These are phyloP conservation scores for Phthorimaea operculella DNA, from an alignment of 1,140 invertebrate genomes.

Conservation along the genomic window DNA sequence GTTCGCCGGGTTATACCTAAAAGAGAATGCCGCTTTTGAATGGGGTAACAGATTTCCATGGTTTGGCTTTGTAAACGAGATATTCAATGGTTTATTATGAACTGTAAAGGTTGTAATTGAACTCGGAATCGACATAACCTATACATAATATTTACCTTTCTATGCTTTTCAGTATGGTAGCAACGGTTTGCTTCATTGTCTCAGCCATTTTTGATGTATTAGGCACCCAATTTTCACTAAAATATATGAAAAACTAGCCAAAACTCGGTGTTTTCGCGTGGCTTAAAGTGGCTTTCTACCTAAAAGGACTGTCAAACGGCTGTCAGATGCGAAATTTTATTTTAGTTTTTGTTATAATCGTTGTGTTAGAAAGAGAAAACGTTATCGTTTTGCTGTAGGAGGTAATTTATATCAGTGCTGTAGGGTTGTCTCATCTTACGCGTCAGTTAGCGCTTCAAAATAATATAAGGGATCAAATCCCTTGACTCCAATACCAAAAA, in stretches of 20 bases:
- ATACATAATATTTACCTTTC: slow-evolving; percentile 72
- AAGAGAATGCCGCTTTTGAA: neutral
- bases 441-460: no score
- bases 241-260: no score
- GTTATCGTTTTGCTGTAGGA: no score
- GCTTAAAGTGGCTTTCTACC: neutral
- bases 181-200: slow-evolving; percentile 80
- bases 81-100: slow-evolving; percentile 3
- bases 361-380: no score
- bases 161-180: slow-evolving; percentile 80
- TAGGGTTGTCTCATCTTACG: no score
- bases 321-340: no score
- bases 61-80: slow-evolving; percentile 78
- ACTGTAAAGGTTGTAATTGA: slow-evolving; percentile 37
- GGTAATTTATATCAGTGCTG: no score
- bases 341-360: no score
- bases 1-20: slow-evolving; percentile 95
- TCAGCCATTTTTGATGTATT: slow-evolving; percentile 70
- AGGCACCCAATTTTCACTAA: no score
- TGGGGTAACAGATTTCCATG: neutral
- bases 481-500: no score
- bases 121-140: neutral
- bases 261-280: neutral
- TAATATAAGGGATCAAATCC: no score
- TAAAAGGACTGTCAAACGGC: no score